Percentiles rank a stretch among this genome's conserved stretches.
Conservation (phyloP, 1,140 invertebrate genomes). For the Leucophenga varia region DNA sequence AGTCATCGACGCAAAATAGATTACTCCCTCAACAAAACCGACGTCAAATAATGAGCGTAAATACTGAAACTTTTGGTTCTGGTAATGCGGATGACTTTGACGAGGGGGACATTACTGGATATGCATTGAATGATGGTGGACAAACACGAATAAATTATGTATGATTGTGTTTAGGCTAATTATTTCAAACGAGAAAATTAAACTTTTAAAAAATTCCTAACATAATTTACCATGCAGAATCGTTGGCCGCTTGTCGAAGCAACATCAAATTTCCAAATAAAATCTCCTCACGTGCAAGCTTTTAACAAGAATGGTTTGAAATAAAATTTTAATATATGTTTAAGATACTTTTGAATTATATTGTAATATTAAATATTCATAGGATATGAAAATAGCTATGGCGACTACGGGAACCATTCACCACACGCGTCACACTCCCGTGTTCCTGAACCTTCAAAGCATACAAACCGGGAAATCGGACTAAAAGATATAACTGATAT, state of each 20-base stretch:
- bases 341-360: background rate
- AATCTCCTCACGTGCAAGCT: slow-evolving; percentile 4
- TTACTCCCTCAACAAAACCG: background rate
- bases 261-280: background rate
- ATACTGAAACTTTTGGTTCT: background rate
- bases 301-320: slow-evolving; percentile 29
- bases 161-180: background rate
- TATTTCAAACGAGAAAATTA: background rate
- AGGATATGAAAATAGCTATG: slow-evolving; percentile 23
- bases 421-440: background rate
- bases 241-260: slow-evolving; percentile 2
- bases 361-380: background rate
- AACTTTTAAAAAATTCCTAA: slow-evolving; percentile 8
- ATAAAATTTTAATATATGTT: background rate
- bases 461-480: slow-evolving; percentile 62
- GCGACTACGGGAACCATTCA: slow-evolving; percentile 1
- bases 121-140: slow-evolving; percentile 20
- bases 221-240: background rate
- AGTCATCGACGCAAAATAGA: background rate
- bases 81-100: slow-evolving; percentile 23
- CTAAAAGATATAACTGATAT: slow-evolving; percentile 75
- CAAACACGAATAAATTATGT: background rate
- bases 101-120: slow-evolving; percentile 38
- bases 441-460: slow-evolving; percentile 9
- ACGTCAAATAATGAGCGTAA: background rate